Base-by-base conservation (phyloP, 2,888 invertebrate species). In the Sminthurinus aureus region DNA sequence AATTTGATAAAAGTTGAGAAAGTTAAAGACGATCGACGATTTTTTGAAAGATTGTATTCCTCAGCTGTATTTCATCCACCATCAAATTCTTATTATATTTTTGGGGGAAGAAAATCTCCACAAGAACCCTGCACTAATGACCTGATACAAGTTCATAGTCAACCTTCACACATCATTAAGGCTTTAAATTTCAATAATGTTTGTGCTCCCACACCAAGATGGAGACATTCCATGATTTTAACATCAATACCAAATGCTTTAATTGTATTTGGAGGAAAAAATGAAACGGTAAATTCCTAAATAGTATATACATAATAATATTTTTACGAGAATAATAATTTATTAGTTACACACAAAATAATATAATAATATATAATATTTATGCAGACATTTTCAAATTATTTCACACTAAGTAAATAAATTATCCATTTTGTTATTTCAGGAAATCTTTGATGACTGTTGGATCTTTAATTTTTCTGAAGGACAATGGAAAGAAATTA, bases 41-140 rank as follows among this genome's bases (percentile, higher is more conserved):
- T 52, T 69, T 80, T 80, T 58, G 84, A 84, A 24, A 78, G 85
- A 24, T 20, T 78, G 4, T 52, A 78, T 24, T 78, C 84, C 0
- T 22, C 74, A 18, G 82, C 84, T 13, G 76, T 73, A 0, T 85
- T 52, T 74, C 67, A 67, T 24, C 22, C 18, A 26, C 38, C 58
- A 4, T 71, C 75, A 58, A 84, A 85, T 51, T 84, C 83, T 15
- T 84, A 86, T 15, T 84, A 85, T 20, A 83, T 88, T n/a, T 87
- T 87, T 83, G 88, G 88, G 20, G 88, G 88, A n/a, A 77, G 88
- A 50, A 86, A 86, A 73, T 87, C 88, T 0, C 88, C 88, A 18
- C 66, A 74, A n/a, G 82, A 38, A 24, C 86, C 87, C 0, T 87
- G 87, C 77, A 81, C 52, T 11, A 85, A 84, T 81, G 86, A 87